Conservation (phyloP, 1,140 invertebrate genomes). For the Drosophila tani region DNA sequence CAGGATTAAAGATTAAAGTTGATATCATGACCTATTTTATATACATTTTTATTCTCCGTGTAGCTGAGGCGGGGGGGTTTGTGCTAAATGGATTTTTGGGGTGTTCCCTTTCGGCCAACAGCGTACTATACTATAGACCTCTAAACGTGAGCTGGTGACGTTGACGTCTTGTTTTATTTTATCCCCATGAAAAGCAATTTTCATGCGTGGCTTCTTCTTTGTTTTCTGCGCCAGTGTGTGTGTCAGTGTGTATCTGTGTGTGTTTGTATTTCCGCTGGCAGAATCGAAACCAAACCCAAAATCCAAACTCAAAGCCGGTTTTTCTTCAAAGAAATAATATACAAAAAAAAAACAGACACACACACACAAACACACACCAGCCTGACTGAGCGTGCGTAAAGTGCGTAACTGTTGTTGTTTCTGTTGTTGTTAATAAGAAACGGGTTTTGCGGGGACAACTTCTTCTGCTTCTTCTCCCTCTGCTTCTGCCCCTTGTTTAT, state of each 20-base stretch:
- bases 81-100: conserved; percentile 22
- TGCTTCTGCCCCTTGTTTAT: background rate
- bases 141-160: conserved; percentile 56
- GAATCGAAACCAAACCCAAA: conserved; percentile 54
- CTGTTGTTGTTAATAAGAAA: conserved; percentile 48
- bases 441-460: conserved; percentile 70
- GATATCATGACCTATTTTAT: too few species aligned
- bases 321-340: conserved; percentile 68
- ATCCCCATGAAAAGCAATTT: conserved; percentile 76
- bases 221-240: conserved; percentile 35
- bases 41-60: background rate
- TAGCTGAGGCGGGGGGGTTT: background rate
- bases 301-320: conserved; percentile 67
- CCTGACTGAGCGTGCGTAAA: conserved; percentile 72
- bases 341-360: conserved; percentile 21
- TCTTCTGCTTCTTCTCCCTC: conserved; percentile 17
- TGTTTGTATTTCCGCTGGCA: conserved; percentile 70
- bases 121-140: conserved; percentile 10
- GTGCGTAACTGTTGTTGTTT: conserved; percentile 76
- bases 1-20: too few species aligned
- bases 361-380: conserved; percentile 36
- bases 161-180: conserved; percentile 66
- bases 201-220: conserved; percentile 81
- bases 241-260: conserved; percentile 17
- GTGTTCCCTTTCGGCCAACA: conserved; percentile 12